phyloP scores from a whole-genome alignment of 2,113 vertebrate genomes.

The Labeo rohita region DNA sequence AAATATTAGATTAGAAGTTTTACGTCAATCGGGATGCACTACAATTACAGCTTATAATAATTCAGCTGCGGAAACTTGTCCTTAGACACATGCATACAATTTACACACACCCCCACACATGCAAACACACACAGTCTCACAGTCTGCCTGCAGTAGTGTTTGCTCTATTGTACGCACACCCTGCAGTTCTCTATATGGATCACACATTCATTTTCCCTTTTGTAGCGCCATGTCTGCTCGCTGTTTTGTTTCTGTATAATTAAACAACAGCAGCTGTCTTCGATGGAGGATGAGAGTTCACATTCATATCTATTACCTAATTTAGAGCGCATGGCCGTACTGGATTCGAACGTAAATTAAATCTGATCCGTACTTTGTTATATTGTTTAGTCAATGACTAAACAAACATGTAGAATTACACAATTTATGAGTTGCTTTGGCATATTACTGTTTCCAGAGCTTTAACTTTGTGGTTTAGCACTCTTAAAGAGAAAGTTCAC shows the following conservation, averaged over 20 bases:
- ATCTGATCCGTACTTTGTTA: not conserved
- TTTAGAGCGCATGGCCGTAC: not conserved
- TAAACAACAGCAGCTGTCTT: slow-evolving; percentile 18
- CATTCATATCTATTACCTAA: not conserved
- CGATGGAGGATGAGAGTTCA: not conserved
- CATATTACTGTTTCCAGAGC: not conserved
- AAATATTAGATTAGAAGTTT: not conserved
- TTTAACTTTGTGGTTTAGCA: not conserved
- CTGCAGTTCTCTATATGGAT: not conserved
- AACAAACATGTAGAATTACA: not conserved
- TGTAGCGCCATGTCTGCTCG: not conserved
- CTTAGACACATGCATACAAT: not conserved
- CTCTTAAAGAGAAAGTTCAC: not conserved
- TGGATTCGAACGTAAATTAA: not conserved
- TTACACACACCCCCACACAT: not conserved
- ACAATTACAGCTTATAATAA: not conserved
- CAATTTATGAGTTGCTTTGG: not conserved
- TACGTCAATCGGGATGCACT: not conserved
- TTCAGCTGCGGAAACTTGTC: not conserved
- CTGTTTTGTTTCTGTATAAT: slow-evolving; percentile 24
- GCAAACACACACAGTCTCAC: not conserved
- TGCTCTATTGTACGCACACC: not conserved
- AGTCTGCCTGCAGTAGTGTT: not conserved
- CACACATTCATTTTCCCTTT: not conserved
- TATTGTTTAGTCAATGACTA: not conserved